phyloP scores from a whole-genome alignment of 2,113 vertebrate genomes.

The Agelaius phoeniceus region DNA sequence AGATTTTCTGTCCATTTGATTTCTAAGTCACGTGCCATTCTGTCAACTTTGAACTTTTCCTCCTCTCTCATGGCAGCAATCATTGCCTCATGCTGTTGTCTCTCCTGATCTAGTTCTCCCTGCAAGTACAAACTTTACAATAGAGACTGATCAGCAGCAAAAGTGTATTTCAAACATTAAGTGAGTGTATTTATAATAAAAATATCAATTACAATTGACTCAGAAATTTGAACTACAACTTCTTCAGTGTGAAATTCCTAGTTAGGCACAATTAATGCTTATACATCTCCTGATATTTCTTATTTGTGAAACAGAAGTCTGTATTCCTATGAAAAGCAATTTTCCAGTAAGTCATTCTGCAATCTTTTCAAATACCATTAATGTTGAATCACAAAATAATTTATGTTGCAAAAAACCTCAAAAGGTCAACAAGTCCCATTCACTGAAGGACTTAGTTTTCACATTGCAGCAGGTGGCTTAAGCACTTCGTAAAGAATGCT shows the following conservation, averaged over 20 bases:
- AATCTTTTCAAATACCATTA: not conserved
- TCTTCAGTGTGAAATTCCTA: not conserved
- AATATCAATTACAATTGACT: not conserved
- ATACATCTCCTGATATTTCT: not conserved
- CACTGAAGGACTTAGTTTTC: not conserved
- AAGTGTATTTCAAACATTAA: not conserved
- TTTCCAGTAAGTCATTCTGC: not conserved
- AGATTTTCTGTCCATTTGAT: constrained; percentile 98
- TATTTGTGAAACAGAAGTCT: not conserved
- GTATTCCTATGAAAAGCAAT: not conserved
- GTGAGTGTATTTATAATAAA: not conserved
- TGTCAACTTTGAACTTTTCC: constrained; percentile 91
- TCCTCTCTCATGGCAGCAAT: constrained; percentile 90
- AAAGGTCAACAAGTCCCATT: not conserved
- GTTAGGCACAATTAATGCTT: not conserved
- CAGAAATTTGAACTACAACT: not conserved
- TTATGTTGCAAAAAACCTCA: not conserved
- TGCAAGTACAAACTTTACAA: constrained; percentile 70
- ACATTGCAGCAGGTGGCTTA: not conserved
- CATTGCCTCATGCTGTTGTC: constrained; percentile 88
- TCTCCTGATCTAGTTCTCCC: constrained; percentile 90
- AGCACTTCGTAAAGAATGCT: not conserved
- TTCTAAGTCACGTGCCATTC: constrained; percentile 92
- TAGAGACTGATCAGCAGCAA: constrained; percentile 46
- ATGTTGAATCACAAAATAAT: not conserved